These are phyloP conservation scores for Sciurus vulgaris DNA, from an alignment of 2,797 vertebrate genomes.

Conservation along the genomic window DNA sequence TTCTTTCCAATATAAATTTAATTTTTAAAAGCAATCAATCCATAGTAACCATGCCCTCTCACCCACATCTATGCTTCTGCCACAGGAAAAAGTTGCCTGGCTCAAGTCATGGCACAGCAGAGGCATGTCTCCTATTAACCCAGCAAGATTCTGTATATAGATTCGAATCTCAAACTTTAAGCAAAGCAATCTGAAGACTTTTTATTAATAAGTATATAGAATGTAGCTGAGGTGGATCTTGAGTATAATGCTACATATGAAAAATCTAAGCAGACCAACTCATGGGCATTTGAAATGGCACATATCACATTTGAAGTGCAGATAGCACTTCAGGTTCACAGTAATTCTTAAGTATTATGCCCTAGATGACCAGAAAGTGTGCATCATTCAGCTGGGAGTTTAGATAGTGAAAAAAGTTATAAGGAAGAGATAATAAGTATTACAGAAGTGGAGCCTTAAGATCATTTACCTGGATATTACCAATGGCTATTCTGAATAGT, in stretches of 20 bases:
- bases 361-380: conserved; percentile 92
- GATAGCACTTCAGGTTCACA: conserved; percentile 94
- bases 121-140: background rate
- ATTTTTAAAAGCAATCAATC: background rate
- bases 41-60: background rate
- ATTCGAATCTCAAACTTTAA: background rate
- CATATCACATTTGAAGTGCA: background rate
- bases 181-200: conserved; percentile 9
- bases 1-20: conserved; percentile 25
- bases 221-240: conserved; percentile 1
- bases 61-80: background rate
- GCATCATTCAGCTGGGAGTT: conserved; percentile 93
- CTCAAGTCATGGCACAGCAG: background rate
- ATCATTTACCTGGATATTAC: conserved; percentile 95
- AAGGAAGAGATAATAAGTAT: conserved; percentile 92
- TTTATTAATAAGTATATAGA: background rate
- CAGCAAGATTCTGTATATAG: background rate
- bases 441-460: conserved; percentile 91
- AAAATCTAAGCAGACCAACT: conserved; percentile 46
- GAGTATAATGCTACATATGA: conserved; percentile 12
- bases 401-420: conserved; percentile 91
- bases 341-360: conserved; percentile 95
- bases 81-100: background rate
- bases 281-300: conserved; percentile 11
- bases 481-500: conserved; percentile 94